phyloP scores from a whole-genome alignment of 2,113 vertebrate genomes.

The Sebastes schlegelii region DNA sequence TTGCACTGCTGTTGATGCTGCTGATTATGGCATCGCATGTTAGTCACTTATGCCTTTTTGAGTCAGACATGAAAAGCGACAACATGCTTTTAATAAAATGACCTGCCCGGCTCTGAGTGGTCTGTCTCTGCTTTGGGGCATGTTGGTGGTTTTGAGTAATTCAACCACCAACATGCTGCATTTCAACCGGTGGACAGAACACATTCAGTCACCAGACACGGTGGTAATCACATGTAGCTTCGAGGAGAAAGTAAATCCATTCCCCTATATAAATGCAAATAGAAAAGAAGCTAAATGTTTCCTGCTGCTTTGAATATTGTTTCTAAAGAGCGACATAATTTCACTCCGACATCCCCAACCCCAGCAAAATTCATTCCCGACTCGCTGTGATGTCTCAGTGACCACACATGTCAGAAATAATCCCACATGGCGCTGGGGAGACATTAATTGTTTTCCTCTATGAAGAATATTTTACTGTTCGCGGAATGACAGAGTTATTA shows the following conservation, averaged over 20 bases:
- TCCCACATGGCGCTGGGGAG: slow-evolving; percentile 35
- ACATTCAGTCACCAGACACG: slow-evolving; percentile 63
- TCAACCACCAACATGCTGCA: slow-evolving; percentile 66
- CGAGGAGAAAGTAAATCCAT: slow-evolving; percentile 27
- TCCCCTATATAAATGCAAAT: slow-evolving; percentile 25
- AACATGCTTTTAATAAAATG: slow-evolving; percentile 70
- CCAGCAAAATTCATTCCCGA: slow-evolving; percentile 21
- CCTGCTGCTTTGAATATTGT: slow-evolving; percentile 11
- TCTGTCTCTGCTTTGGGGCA: slow-evolving; percentile 65
- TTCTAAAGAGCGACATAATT: slow-evolving; percentile 12
- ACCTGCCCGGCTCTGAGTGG: slow-evolving; percentile 56
- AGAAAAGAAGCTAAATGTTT: slow-evolving; percentile 28
- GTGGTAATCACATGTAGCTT: slow-evolving; percentile 47
- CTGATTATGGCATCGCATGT: slow-evolving; percentile 51
- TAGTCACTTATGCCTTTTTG: slow-evolving; percentile 41
- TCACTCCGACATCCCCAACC: slow-evolving; percentile 26
- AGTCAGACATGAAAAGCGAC: slow-evolving; percentile 53
- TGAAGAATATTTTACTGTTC: slow-evolving; percentile 33
- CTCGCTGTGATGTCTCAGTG: slow-evolving; percentile 40
- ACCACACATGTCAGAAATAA: slow-evolving; percentile 61
- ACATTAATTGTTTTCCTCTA: slow-evolving; percentile 29
- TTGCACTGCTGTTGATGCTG: slow-evolving; percentile 42
- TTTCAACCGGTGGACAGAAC: slow-evolving; percentile 70
- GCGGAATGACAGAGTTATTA: slow-evolving; percentile 39
- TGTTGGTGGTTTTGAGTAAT: slow-evolving; percentile 73